A percentile compares a stretch with the other conserved stretches of the same genome.
Evolutionary conservation across 2,888 invertebrate species (phyloP).

Genomic region (Deroplatys truncata): DNA sequence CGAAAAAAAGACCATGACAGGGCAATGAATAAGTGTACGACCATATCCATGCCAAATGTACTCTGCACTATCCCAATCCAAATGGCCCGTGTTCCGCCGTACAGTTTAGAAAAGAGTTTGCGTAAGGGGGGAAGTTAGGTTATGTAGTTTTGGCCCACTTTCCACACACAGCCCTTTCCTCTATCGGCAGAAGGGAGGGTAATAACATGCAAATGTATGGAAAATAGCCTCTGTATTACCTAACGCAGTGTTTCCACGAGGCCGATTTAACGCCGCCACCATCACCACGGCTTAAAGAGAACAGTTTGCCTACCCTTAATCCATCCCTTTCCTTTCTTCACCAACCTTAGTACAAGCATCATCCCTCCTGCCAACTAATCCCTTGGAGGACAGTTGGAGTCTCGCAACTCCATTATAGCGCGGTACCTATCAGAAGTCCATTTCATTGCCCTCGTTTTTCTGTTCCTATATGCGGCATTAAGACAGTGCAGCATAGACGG

Average conservation of each 20-base stretch:
- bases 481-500: too few relatives aligned
- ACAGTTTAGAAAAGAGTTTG: background rate
- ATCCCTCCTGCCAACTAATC: background rate
- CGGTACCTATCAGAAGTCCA: background rate
- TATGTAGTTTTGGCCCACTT: background rate
- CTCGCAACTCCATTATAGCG: background rate
- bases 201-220: conserved; percentile 23
- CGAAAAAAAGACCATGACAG: background rate
- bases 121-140: background rate
- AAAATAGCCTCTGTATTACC: conserved; percentile 19
- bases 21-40: background rate
- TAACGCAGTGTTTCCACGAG: background rate
- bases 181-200: background rate
- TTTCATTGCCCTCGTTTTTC: background rate
- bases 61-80: background rate
- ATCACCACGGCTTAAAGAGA: background rate
- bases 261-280: conserved; percentile 6
- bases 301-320: background rate
- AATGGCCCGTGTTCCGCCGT: background rate
- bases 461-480: background rate
- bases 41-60: background rate
- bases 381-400: background rate
- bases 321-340: background rate
- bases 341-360: background rate
- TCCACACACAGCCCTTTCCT: background rate